Conservation (phyloP, 2,797 vertebrate genomes). For the Bucorvus abyssinicus region DNA sequence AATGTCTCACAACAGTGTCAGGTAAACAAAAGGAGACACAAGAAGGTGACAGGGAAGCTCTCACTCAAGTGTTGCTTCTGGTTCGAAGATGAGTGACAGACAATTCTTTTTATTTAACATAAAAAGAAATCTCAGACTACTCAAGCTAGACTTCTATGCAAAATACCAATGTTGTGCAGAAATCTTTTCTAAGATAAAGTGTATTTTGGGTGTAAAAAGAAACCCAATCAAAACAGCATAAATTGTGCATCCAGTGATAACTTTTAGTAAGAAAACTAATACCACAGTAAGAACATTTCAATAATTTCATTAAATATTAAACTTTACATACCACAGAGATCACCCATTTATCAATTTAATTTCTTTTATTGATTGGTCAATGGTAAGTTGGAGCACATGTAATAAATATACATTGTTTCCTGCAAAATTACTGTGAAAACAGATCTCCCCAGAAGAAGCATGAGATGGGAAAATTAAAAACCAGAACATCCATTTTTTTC, state of each 20-base stretch:
- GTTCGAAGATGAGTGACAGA: constrained; percentile 53
- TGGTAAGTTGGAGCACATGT: background rate
- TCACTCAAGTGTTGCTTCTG: constrained; percentile 51
- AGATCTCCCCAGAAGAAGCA: background rate
- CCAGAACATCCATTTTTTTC: background rate
- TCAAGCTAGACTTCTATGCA: background rate
- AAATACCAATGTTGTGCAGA: background rate
- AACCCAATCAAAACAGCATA: background rate
- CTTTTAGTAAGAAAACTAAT: constrained; percentile 25
- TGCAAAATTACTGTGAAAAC: background rate
- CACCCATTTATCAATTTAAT: constrained; percentile 27
- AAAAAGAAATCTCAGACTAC: constrained; percentile 10
- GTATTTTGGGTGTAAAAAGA: background rate
- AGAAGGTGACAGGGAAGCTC: constrained; percentile 56
- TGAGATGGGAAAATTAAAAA: constrained; percentile 1
- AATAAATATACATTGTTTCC: constrained; percentile 25
- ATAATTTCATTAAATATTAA: constrained; percentile 50
- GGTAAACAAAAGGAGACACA: constrained; percentile 68
- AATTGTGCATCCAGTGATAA: background rate
- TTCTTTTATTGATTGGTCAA: constrained; percentile 24
- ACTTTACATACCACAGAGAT: constrained; percentile 1
- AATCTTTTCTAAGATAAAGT: background rate
- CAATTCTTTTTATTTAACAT: constrained; percentile 22
- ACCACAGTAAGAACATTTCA: background rate
- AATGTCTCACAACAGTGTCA: constrained; percentile 69